Evolutionary conservation across 1,140 invertebrate species (phyloP), one percentile per base, ranked within the genome.

Genomic region (Heterodera carotae): DNA sequence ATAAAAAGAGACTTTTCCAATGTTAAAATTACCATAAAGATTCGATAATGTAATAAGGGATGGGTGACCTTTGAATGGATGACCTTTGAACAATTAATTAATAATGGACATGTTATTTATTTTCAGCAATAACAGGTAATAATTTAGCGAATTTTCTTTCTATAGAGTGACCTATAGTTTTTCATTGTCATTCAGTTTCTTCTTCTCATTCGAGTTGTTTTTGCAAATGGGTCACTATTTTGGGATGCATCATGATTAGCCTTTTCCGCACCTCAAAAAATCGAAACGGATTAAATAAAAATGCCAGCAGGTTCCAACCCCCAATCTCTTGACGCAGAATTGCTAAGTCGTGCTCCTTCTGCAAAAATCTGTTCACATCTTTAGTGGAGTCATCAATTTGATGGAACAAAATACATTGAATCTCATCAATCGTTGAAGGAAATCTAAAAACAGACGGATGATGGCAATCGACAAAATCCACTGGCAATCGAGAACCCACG

Each of bases 311-410:
- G 53, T 15, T 29, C 29, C 4, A 5, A 69, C 62, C 62, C 22
- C 22, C 29, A 31, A 66, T 66, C 5, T 66, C 62, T 25, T 27
- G 62, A 66, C 29, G 22, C 27, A 66, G 6, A 29, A 66, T 31
- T 66, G 62, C 62, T 31, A 66, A 22, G 62, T 66, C 62, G 25
- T 31, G 62, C 62, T 66, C 62, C 33, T 66, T 66, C n/a, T n/a
- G n/a, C 12, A 66, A 7, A 12, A 31, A 34, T 34, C 22, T 34
- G 8, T 22, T 56, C 48, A 29, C 2, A 6, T 10, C 29, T 31
- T 34, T 29, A 15, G 27, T 34, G 22, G 29, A 29, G 7, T 4
- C 12, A 15, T 10, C 29, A 27, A 31, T 29, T 66, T 22, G 29
- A 6, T 34, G 29, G 6, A 31, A 7, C 29, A 34, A 66, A 27